A percentile compares a stretch with the other conserved stretches of the same genome.
phyloP scores from a whole-genome alignment of 2,888 invertebrate species.

The Eupithecia subfuscata region DNA sequence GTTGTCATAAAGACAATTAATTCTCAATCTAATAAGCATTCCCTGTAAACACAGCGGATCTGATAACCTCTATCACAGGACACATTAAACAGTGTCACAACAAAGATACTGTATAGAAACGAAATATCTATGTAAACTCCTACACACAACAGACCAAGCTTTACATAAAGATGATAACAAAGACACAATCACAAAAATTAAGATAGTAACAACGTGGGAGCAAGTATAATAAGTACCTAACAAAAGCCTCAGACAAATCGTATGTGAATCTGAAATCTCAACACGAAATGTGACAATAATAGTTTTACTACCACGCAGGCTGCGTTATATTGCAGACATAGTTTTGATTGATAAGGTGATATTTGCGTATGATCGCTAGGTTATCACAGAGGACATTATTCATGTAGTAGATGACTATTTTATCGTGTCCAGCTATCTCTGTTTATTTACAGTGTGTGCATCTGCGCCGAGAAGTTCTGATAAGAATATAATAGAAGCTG shows the following conservation, averaged over 20 bases:
- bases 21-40: conserved; percentile 52
- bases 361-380: conserved; percentile 58
- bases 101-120: conserved; percentile 21
- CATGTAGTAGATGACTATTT: conserved; percentile 51
- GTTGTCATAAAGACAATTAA: conserved; percentile 56
- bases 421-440: conserved; percentile 39
- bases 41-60: conserved; percentile 54
- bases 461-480: conserved; percentile 11
- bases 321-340: conserved; percentile 67
- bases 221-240: neutral
- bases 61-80: conserved; percentile 58
- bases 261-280: neutral
- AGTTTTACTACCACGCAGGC: conserved; percentile 53
- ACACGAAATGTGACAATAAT: conserved; percentile 1
- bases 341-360: conserved; percentile 73
- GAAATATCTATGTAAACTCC: neutral
- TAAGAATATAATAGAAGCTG: conserved; percentile 17
- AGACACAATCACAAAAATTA: neutral
- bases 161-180: neutral
- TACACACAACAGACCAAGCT: neutral
- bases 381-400: conserved; percentile 59
- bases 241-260: neutral
- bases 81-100: conserved; percentile 23
- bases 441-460: conserved; percentile 43
- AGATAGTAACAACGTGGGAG: neutral